Evolutionary conservation across 2,113 vertebrate species (phyloP).

Genomic region (Dromaius novaehollandiae): DNA sequence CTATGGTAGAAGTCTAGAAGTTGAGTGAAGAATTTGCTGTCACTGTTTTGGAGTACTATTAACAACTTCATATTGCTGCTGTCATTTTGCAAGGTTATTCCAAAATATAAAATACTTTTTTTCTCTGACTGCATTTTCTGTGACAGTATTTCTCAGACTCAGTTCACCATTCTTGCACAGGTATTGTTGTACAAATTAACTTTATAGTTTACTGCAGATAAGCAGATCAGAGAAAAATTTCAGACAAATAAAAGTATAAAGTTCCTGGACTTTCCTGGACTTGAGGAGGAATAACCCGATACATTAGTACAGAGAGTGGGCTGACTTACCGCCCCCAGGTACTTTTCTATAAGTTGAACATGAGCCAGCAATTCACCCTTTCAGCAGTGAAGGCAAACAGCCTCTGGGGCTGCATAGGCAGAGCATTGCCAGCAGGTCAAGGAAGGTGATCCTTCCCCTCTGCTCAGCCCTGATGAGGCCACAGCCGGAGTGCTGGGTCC

Average conservation of each 20-base stretch:
- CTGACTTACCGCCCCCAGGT: not conserved
- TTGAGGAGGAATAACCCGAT: not conserved
- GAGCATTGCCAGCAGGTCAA: not conserved
- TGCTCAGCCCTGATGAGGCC: too few species aligned
- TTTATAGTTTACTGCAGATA: not conserved
- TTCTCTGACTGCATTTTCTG: not conserved
- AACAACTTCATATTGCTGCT: not conserved
- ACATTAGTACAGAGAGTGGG: not conserved
- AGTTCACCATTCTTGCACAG: not conserved
- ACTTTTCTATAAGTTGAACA: not conserved
- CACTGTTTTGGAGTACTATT: not conserved
- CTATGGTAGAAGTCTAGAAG: not conserved
- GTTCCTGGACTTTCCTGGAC: not conserved
- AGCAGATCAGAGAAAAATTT: not conserved
- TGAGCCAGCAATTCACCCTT: accelerated
- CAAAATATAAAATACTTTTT: not conserved
- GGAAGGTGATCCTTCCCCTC: not conserved
- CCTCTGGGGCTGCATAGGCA: not conserved
- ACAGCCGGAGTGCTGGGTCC: not conserved
- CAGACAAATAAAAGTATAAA: not conserved
- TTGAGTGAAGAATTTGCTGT: not conserved
- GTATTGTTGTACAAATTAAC: not conserved
- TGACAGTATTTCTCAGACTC: not conserved
- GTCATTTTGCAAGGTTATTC: not conserved
- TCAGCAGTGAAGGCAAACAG: not conserved